Evolutionary conservation across 2,888 invertebrate genomes (phyloP), one percentile per base, ranked within the genome.

Genomic region (Volucella zonaria): DNA sequence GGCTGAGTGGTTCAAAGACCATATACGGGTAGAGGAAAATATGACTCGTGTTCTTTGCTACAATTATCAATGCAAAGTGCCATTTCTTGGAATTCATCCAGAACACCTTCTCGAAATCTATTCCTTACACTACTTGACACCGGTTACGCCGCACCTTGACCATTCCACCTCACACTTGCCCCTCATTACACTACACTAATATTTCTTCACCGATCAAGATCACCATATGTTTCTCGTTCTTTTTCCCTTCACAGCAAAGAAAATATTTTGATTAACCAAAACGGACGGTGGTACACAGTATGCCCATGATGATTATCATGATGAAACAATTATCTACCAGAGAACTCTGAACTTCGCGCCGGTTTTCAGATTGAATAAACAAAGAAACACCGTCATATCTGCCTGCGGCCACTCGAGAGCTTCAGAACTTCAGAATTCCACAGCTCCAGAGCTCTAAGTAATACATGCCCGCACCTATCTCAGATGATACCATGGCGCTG

Each of bases 181-280:
- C 18, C 75, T 51, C 66, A 51, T 59, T 75, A 42, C 58, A 40
- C 31, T 51, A 31, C 43, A 59, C 58, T 49, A 31, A 58, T 45
- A 47, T 14, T 45, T 56, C 45, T 47, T 43, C 67, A 15, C 56
- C 51, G 15, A 18, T 18, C 31, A 31, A 31, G 31, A 31, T 31
- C 31, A 31, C 31, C 31, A 51, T 8, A 12, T 15, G 59, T 70
- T 61, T 31, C 0, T n/a, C 45, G 23, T 47, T 38, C n/a, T 11
- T 51, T 38, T 31, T 38, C 38, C 3, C 23, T 38, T 68, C 59
- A 18, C n/a, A 38, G 54, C 54, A 54, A 77, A 43, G 56, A 78
- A 61, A 78, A 78, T 64, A 68, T 71, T 78, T 78, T 78, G 70
- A 78, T 78, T 78, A 64, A 70, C 70, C 43, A 58, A 58, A 64